Evolutionary conservation across 2,888 invertebrate genomes (phyloP), one percentile per base, ranked within the genome.

Genomic region (Rotaria magnacalcarata): DNA sequence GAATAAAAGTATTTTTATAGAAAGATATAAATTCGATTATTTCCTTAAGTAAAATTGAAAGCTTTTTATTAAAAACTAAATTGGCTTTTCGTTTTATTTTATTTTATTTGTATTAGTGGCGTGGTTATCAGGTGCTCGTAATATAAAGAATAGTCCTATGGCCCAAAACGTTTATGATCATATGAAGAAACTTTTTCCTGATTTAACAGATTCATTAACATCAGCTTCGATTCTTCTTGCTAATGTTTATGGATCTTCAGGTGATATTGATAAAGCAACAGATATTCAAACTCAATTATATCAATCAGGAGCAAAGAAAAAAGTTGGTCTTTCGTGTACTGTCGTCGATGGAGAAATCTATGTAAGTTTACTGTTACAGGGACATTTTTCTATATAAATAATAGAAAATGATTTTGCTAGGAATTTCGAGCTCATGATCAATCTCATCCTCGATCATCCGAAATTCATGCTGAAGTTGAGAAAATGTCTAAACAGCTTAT

Each of bases 391-490:
- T 50, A 52, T 3, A 52, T 52, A 52, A 14, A 52, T 14, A 52
- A 14, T 52, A 11, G 14, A 52, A 52, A 11, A 11, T 52, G 52
- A 52, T 52, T 52, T 16, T 52, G 0, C 14, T 60, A 60, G 60
- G 60, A 60, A 60, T 60, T 60, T 27, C n/a, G n/a, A 60, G 60
- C 60, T n/a, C 60, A 60, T 24, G 60, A 60, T n/a, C n/a, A 27
- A 60, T 60, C 60, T 60, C 24, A 60, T 60, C 60, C 60, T 27
- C 60, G 27, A 60, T 60, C 60, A 27, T 7, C 24, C 11, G 60
- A 60, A 10, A 60, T 60, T 27, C 5, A 60, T 60, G n/a, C n/a
- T 27, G 60, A 60, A 60, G 11, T 60, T 24, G n/a, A 60, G 8
- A 24, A 27, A 60, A 60, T 60, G 11, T 24, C n/a, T 2, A 60